A percentile compares a stretch with the other conserved stretches of the same genome.
These are phyloP conservation scores for Lepus americanus DNA, from an alignment of 2,113 vertebrate genomes.

Conservation along the genomic window DNA sequence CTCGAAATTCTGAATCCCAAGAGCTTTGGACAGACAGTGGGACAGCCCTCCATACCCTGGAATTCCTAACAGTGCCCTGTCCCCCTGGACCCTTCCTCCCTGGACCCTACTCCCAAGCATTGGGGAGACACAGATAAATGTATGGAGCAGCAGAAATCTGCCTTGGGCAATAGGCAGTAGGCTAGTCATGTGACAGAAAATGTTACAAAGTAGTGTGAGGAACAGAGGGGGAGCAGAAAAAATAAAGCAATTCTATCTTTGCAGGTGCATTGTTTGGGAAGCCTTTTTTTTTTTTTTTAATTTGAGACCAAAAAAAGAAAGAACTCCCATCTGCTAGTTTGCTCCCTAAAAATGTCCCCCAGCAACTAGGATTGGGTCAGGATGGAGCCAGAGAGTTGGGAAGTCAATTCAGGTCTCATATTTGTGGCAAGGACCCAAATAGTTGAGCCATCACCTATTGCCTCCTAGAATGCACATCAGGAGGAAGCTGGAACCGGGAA, in stretches of 20 bases:
- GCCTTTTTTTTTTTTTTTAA: neutral
- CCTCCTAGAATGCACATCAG: too few relatives aligned
- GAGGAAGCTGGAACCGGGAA: too few relatives aligned
- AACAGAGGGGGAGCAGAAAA: neutral
- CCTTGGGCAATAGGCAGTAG: neutral
- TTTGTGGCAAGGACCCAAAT: too few relatives aligned
- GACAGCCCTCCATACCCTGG: neutral
- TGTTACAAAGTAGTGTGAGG: neutral
- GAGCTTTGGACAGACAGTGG: neutral
- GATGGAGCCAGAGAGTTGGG: too few relatives aligned
- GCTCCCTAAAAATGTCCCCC: too few relatives aligned
- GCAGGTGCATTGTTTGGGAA: neutral
- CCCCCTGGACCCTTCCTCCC: neutral
- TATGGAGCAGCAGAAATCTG: neutral
- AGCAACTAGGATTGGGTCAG: too few relatives aligned
- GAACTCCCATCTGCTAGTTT: too few relatives aligned
- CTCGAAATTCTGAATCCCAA: neutral
- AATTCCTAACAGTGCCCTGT: neutral
- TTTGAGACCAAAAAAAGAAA: too few relatives aligned
- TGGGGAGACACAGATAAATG: slow-evolving; percentile 18
- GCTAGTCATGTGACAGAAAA: neutral
- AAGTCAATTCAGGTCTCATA: too few relatives aligned
- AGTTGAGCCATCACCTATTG: too few relatives aligned
- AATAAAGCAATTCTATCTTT: neutral
- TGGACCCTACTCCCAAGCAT: neutral